These are phyloP conservation scores for Ceratotherium simum DNA, from an alignment of 2,113 vertebrate species.

Conservation along the genomic window DNA sequence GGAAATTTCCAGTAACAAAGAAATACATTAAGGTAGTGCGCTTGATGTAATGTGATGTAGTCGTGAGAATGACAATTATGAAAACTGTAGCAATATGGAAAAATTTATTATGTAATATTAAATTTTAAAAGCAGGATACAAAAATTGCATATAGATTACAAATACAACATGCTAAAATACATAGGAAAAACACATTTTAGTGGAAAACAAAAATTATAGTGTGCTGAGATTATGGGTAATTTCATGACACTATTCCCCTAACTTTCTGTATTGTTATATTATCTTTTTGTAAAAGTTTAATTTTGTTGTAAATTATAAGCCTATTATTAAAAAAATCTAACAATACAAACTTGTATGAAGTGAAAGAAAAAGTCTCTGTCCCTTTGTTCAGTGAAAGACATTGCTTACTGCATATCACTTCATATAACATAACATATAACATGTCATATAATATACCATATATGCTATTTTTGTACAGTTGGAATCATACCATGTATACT, in stretches of 20 bases:
- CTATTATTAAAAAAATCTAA: background rate
- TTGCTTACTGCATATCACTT: background rate
- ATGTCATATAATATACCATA: background rate
- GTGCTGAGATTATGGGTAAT: background rate
- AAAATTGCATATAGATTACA: slow-evolving; percentile 24
- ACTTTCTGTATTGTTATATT: slow-evolving; percentile 28
- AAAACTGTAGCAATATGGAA: background rate
- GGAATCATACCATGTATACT: background rate
- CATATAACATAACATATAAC: background rate
- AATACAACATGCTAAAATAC: background rate
- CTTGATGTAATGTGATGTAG: background rate
- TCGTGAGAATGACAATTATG: background rate
- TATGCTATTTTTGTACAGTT: background rate
- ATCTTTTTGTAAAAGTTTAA: background rate
- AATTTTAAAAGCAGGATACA: background rate
- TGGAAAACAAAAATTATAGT: slow-evolving; percentile 3
- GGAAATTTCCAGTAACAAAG: slow-evolving; percentile 7
- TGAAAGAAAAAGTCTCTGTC: background rate
- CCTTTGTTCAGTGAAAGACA: background rate
- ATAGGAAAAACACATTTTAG: background rate
- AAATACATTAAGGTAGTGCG: background rate
- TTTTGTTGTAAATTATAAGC: background rate
- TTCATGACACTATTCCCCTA: background rate
- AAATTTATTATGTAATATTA: background rate
- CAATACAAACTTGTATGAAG: background rate